Percentiles rank a stretch among this genome's conserved stretches.
Conservation (phyloP, 2,797 vertebrate species). For the Amniataba percoides region DNA sequence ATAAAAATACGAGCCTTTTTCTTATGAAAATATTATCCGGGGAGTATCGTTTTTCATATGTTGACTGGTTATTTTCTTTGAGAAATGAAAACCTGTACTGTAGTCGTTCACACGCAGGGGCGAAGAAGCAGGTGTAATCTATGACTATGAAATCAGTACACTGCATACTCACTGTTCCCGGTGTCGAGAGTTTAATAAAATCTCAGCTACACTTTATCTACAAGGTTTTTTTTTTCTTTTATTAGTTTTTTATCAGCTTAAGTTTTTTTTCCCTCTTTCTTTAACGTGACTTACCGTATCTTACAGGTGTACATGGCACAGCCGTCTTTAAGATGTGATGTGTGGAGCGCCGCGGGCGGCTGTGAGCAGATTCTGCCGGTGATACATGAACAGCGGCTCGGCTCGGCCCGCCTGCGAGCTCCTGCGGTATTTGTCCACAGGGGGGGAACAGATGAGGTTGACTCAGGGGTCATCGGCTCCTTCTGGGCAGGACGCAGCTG, state of each 20-base stretch:
- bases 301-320: constrained; percentile 37
- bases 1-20: constrained; percentile 46
- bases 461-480: constrained; percentile 62
- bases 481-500: constrained; percentile 50
- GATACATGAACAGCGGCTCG: constrained; percentile 56
- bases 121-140: constrained; percentile 33
- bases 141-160: constrained; percentile 38
- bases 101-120: not conserved
- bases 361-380: constrained; percentile 46
- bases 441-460: constrained; percentile 69
- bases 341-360: constrained; percentile 31
- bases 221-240: constrained; percentile 10
- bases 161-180: constrained; percentile 48
- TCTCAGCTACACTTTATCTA: constrained; percentile 30
- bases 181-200: constrained; percentile 59
- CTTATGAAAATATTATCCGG: constrained; percentile 51
- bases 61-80: constrained; percentile 61
- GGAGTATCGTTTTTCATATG: constrained; percentile 52
- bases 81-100: constrained; percentile 47
- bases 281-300: constrained; percentile 24
- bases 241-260: constrained; percentile 41
- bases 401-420: constrained; percentile 41
- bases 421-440: constrained; percentile 45
- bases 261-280: not conserved
- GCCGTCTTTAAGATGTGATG: constrained; percentile 30